Evolutionary conservation across 2,888 invertebrate genomes (phyloP).

Genomic region (Muschampia plurimacula): DNA sequence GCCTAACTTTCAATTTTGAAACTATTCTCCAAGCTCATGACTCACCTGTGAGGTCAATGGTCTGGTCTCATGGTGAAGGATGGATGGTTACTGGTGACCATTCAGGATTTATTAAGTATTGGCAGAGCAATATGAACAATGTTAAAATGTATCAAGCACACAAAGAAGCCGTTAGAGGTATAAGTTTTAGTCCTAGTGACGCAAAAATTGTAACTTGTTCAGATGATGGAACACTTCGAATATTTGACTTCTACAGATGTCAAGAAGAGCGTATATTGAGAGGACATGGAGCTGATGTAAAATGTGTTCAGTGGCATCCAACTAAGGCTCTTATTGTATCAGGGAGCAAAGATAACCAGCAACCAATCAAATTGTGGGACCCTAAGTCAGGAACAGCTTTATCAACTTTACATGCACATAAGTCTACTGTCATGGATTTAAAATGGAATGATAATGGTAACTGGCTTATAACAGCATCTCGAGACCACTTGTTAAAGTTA

Average conservation of each 20-base stretch:
- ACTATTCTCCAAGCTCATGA: slow-evolving; percentile 99
- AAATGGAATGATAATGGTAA: slow-evolving; percentile 99
- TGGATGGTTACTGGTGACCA: slow-evolving; percentile 99
- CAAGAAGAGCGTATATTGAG: slow-evolving; percentile 97
- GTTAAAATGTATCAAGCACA: slow-evolving; percentile 99
- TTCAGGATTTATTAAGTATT: slow-evolving; percentile 99
- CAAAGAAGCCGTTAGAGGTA: slow-evolving; percentile 99
- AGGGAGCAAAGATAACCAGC: slow-evolving; percentile 99
- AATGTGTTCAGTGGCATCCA: slow-evolving; percentile 99
- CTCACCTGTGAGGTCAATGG: slow-evolving; percentile 99
- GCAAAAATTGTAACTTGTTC: slow-evolving; percentile 99
- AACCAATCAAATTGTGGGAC: slow-evolving; percentile 99
- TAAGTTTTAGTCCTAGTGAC: slow-evolving; percentile 99
- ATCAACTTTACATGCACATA: slow-evolving; percentile 99
- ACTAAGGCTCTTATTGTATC: slow-evolving; percentile 98
- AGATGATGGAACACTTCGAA: slow-evolving; percentile 98
- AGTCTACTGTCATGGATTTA: slow-evolving; percentile 99
- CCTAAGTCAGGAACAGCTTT: slow-evolving; percentile 98
- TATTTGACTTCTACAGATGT: slow-evolving; percentile 99
- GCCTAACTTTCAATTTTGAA: slow-evolving; percentile 99
- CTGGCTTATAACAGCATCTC: slow-evolving; percentile 99
- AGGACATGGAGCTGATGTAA: slow-evolving; percentile 99
- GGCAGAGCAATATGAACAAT: slow-evolving; percentile 99
- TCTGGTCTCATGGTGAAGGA: slow-evolving; percentile 99
- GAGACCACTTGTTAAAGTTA: slow-evolving; percentile 98